Base-by-base conservation (phyloP, 2,888 invertebrate species). In the Oegoconia quadripuncta region DNA sequence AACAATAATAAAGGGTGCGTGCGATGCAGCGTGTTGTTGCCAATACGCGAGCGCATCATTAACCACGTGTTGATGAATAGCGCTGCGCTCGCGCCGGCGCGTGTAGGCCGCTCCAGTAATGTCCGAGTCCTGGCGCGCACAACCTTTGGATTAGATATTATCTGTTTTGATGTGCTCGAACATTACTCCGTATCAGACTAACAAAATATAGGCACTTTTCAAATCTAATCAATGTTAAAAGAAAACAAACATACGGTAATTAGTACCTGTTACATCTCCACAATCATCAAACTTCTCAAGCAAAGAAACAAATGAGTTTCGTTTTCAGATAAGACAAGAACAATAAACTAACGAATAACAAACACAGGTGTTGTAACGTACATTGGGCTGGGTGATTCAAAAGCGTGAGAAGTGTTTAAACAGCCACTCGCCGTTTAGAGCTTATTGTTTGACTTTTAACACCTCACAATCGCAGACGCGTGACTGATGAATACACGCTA, bases 401-500 rank as follows among this genome's bases (percentile, higher is more conserved):
- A 61, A 59, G 58, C 64, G 74, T 73, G 71, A 66, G 66, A 81
- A 68, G 65, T 68, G 71, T 58, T 68, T 66, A 70, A 66, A 63
- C 50, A 56, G 43, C 38, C 34, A 34, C 16, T 13, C 25, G 38
- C 22, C 33, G 41, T 50, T 54, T 50, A 57, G 54, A 56, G 41
- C 48, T 48, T 48, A 59, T 62, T 67, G 65, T 71, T 58, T 51
- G 45, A 46, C 58, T 51, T 50, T 68, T 70, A 66, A 53, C 70
- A 64, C 65, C 59, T 61, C 37, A 37, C 32, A 34, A 42, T 42
- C 20, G 7, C 11, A n/a, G n/a, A n/a, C n/a, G n/a, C n/a, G n/a
- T n/a, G n/a, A n/a, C n/a, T n/a, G n/a, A n/a, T n/a, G n/a, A n/a
- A n/a, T n/a, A n/a, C n/a, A n/a, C n/a, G n/a, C n/a, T n/a, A n/a